phyloP scores from a whole-genome alignment of 2,888 invertebrate species.

The Salticus scenicus region DNA sequence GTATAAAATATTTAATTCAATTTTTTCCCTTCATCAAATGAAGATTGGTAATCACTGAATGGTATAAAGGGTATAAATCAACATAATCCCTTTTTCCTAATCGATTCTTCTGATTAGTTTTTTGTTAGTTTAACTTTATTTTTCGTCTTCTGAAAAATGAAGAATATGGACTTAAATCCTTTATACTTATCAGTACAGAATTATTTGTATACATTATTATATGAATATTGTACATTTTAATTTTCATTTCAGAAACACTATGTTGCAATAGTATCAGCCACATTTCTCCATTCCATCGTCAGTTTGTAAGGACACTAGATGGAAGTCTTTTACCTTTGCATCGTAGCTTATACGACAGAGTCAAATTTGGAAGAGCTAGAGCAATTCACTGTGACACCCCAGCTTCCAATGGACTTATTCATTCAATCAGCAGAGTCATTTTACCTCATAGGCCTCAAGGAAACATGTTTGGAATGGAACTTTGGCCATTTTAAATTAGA shows the following conservation, averaged over 20 bases:
- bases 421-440: slow-evolving; percentile 74
- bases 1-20: no score
- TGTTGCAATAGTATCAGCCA: slow-evolving; percentile 75
- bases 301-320: slow-evolving; percentile 75
- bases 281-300: slow-evolving; percentile 74
- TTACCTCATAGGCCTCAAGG: slow-evolving; percentile 22
- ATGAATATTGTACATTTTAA: no score
- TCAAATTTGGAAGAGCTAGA: slow-evolving; percentile 74
- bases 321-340: slow-evolving; percentile 75
- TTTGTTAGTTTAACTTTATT: no score
- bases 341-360: slow-evolving; percentile 73
- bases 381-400: slow-evolving; percentile 75
- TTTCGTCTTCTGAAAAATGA: no score
- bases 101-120: no score
- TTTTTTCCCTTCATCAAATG: no score
- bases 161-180: no score
- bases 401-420: slow-evolving; percentile 76
- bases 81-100: no score
- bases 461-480: slow-evolving; percentile 47
- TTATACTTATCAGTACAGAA: no score
- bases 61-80: no score
- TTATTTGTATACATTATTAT: no score
- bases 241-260: slow-evolving; percentile 74
- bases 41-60: no score
- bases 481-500: slow-evolving; percentile 28